These are phyloP conservation scores for Tinamus major DNA, from an alignment of 2,797 vertebrate species.

Conservation along the genomic window DNA sequence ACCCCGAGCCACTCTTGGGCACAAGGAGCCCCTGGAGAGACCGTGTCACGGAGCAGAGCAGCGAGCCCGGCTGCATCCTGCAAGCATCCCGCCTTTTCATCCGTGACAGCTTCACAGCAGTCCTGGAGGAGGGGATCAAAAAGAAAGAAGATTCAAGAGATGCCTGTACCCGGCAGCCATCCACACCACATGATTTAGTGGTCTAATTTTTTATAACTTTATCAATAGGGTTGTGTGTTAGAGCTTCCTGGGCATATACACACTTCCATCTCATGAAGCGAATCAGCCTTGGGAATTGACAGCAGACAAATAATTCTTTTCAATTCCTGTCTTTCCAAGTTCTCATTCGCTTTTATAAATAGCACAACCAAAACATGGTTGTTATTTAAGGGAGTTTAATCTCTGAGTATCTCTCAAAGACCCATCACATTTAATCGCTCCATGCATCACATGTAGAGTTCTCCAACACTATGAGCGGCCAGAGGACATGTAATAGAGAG, in stretches of 20 bases:
- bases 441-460: not conserved
- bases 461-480: not conserved
- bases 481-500: not conserved
- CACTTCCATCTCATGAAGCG: constrained; percentile 31
- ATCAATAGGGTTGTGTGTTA: constrained; percentile 26
- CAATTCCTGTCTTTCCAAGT: constrained; percentile 43
- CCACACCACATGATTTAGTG: not conserved
- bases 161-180: not conserved
- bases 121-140: not conserved
- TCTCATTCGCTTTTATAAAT: constrained; percentile 56
- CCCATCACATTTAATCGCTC: not conserved
- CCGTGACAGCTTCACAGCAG: not conserved
- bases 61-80: not conserved
- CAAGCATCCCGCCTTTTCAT: not conserved
- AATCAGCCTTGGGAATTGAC: constrained; percentile 42
- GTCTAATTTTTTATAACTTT: constrained; percentile 46
- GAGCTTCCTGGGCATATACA: constrained; percentile 3
- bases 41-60: accelerated
- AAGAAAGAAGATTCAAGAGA: not conserved
- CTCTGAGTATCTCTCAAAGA: constrained; percentile 16
- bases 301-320: constrained; percentile 62
- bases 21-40: not conserved
- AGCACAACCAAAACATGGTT: constrained; percentile 5
- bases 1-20: no score
- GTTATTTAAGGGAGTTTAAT: constrained; percentile 47